phyloP scores from a whole-genome alignment of 2,888 invertebrate genomes.

The Trissolcus brochymenae region DNA sequence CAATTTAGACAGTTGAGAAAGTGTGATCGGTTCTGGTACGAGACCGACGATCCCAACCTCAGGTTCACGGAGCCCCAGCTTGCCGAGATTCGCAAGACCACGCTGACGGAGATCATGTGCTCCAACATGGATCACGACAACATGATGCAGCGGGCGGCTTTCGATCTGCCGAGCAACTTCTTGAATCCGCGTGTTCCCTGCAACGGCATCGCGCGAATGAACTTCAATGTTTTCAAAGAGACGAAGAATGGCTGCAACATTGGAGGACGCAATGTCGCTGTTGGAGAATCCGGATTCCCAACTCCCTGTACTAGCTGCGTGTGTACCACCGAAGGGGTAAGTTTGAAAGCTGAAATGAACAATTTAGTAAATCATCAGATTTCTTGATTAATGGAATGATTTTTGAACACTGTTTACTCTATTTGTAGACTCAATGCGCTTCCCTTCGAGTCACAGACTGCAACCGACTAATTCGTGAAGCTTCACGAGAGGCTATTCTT shows the following conservation, averaged over 20 bases:
- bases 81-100: conserved; percentile 90
- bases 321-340: conserved; percentile 90
- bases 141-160: conserved; percentile 92
- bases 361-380: no score
- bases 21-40: conserved; percentile 98
- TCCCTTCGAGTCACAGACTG: conserved; percentile 93
- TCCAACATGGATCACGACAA: conserved; percentile 91
- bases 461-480: conserved; percentile 87
- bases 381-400: background rate
- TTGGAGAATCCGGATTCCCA: conserved; percentile 90
- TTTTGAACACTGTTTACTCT: background rate
- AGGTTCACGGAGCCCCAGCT: conserved; percentile 91
- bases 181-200: conserved; percentile 93
- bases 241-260: conserved; percentile 89
- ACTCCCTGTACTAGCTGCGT: conserved; percentile 94
- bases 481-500: conserved; percentile 88
- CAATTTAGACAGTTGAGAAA: conserved; percentile 93
- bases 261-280: conserved; percentile 85
- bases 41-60: conserved; percentile 87
- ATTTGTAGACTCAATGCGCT: conserved; percentile 88
- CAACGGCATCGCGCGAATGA: conserved; percentile 86
- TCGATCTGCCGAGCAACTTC: conserved; percentile 94
- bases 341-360: conserved; percentile 66
- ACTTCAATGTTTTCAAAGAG: conserved; percentile 90
- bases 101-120: conserved; percentile 90